Conservation (phyloP, 2,797 vertebrate genomes). For the Picus viridis region DNA sequence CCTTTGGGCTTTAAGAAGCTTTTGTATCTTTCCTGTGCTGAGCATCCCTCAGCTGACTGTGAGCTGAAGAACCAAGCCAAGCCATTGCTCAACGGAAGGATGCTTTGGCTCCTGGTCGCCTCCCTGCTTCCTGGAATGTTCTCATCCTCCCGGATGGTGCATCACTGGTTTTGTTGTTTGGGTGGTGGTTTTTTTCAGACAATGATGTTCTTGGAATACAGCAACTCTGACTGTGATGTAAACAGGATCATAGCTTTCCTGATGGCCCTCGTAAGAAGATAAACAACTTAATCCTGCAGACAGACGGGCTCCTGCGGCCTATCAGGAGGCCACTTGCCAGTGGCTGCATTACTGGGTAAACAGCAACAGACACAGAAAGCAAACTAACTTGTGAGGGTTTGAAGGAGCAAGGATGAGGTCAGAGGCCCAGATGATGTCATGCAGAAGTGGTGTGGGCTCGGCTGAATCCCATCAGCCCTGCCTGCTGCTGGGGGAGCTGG, state of each 20-base stretch:
- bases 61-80: background rate
- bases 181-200: background rate
- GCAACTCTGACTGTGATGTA: background rate
- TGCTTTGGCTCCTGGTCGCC: background rate
- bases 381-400: background rate
- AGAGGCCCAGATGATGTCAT: background rate
- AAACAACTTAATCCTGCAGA: slow-evolving; percentile 36
- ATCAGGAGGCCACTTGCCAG: background rate
- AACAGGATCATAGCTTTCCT: background rate
- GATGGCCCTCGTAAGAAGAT: background rate
- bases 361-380: background rate
- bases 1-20: background rate
- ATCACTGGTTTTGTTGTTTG: background rate
- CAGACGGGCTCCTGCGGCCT: background rate
- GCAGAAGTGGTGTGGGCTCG: background rate
- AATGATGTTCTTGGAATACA: background rate
- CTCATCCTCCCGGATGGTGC: background rate
- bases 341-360: background rate
- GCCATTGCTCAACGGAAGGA: background rate
- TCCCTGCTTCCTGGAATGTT: background rate
- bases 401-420: background rate
- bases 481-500: background rate
- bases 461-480: background rate
- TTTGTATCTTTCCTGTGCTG: background rate
- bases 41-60: background rate